phyloP scores from a whole-genome alignment of 2,797 vertebrate species.

The Tangara arthus region DNA sequence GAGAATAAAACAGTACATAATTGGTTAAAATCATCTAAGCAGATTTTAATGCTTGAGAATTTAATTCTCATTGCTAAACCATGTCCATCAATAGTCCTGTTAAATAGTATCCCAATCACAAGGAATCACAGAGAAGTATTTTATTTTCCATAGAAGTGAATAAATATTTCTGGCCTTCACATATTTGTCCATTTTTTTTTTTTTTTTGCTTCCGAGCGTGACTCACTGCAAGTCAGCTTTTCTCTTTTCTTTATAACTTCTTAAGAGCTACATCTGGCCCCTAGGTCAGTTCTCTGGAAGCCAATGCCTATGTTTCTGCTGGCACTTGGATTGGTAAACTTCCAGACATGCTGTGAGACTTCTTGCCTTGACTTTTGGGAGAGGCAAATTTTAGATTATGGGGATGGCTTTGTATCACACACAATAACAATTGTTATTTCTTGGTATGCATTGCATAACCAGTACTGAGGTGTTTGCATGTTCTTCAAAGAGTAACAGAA shows the following conservation, averaged over 20 bases:
- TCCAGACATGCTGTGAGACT: not conserved
- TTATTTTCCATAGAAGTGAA: not conserved
- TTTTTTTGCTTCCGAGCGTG: not conserved
- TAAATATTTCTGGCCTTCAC: not conserved
- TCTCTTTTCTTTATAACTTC: not conserved
- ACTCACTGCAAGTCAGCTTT: not conserved
- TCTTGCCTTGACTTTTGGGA: not conserved
- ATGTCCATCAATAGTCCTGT: not conserved
- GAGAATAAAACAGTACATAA: not conserved
- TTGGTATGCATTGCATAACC: not conserved
- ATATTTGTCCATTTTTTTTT: not conserved
- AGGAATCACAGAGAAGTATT: not conserved
- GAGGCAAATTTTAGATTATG: not conserved
- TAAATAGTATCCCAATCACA: not conserved
- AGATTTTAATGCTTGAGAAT: not conserved
- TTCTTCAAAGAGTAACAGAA: not conserved
- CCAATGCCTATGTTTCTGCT: not conserved
- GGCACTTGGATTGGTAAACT: not conserved
- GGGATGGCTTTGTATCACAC: not conserved
- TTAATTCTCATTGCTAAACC: not conserved
- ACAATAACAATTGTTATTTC: not conserved
- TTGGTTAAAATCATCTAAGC: not conserved
- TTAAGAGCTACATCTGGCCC: not conserved
- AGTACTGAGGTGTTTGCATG: not conserved
- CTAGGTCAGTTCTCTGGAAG: not conserved